Evolutionary conservation across 1,140 invertebrate genomes (phyloP).

Genomic region (Papilio xuthus): DNA sequence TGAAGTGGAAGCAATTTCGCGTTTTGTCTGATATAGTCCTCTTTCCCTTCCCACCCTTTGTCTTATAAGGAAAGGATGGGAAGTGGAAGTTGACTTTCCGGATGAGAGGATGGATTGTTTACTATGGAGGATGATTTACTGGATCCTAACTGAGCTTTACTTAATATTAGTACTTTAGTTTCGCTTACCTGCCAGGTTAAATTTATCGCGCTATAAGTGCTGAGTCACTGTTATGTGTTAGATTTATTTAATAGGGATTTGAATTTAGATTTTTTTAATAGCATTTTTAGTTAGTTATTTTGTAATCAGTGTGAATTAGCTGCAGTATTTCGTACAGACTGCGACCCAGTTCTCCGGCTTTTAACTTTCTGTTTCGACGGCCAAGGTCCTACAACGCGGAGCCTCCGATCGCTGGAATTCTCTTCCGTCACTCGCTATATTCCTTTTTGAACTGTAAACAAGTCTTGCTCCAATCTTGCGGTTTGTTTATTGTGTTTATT

Average conservation of each 20-base stretch:
- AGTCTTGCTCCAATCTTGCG: slow-evolving; percentile 7
- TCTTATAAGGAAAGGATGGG: no score
- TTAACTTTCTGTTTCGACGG: slow-evolving; percentile 29
- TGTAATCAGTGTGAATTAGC: neutral
- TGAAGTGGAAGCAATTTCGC: no score
- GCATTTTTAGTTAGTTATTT: neutral
- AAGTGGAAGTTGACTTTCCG: no score
- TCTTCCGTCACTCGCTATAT: slow-evolving; percentile 12
- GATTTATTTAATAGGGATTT: neutral
- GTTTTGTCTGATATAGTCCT: no score
- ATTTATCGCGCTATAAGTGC: no score
- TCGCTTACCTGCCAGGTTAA: no score
- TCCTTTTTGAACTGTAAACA: slow-evolving; percentile 10
- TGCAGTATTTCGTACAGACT: slow-evolving; percentile 2
- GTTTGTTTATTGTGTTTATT: slow-evolving; percentile 15
- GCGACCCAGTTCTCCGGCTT: slow-evolving; percentile 21
- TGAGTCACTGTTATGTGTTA: neutral
- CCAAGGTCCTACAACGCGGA: slow-evolving; percentile 12
- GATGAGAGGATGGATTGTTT: no score
- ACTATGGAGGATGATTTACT: no score
- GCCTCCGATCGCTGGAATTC: slow-evolving; percentile 3
- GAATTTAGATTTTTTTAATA: neutral
- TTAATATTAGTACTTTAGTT: no score
- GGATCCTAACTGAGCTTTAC: neutral
- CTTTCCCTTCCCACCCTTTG: no score